Base-by-base conservation (phyloP, 2,797 vertebrate species). In the Taeniopygia guttata region DNA sequence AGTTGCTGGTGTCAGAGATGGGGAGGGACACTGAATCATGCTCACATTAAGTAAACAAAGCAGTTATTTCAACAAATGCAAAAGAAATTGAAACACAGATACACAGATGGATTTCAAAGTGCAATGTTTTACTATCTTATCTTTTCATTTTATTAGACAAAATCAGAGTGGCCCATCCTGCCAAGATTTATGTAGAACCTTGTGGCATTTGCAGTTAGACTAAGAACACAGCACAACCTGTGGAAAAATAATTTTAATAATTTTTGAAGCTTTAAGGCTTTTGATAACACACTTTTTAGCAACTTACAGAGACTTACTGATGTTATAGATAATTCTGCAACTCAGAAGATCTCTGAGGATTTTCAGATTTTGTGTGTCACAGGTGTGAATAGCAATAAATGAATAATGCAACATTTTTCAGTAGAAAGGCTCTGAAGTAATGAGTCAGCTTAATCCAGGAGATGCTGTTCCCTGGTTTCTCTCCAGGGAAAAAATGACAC, bases 401-500 rank as follows among this genome's bases (percentile, higher is more conserved):
- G 60, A 95, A 94, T 87, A 93, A 86, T 32, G 30, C 13, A 84
- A 52, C 25, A 34, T 36, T 88, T 27, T 84, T 88, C 77, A 72
- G 59, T 63, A 88, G 83, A 78, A 90, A 90, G 36, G 94, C 29
- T 68, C 84, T 67, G 38, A 89, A 91, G 55, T 84, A 93, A 86
- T 88, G 85, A 69, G 30, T 94, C 83, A 90, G 80, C 67, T 88
- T 81, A 66, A 82, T 75, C 30, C 46, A 60, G 21, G 60, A 58
- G 72, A 67, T 73, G 45, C 16, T 85, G 13, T n/a, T 90, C 46
- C 51, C 21, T 55, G 16, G 5, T 91, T 94, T 84, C 66, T 81
- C 59, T 84, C 16, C 14, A 66, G 36, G 40, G 76, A 84, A 85
- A 85, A 94, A 87, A 95, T 2, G 2, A 26, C 52, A 75, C 23